Percentiles rank a stretch among this genome's conserved stretches.
Evolutionary conservation across 2,888 invertebrate genomes (phyloP).

Genomic region (Euplexia lucipara): DNA sequence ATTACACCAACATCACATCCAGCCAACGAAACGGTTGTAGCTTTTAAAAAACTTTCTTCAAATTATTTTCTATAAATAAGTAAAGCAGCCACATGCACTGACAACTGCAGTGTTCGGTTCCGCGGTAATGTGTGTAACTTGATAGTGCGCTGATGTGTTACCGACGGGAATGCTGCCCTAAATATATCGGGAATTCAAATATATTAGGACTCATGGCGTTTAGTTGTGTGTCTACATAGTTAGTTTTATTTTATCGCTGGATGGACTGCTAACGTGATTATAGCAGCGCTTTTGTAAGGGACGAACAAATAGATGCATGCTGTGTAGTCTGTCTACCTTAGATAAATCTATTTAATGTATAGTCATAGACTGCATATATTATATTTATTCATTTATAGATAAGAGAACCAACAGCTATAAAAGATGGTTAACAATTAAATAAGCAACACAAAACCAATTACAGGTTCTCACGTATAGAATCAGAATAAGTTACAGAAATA

Average conservation of each 20-base stretch:
- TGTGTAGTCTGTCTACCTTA: background rate
- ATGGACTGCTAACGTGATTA: background rate
- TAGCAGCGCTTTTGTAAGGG: background rate
- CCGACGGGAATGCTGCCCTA: conserved; percentile 40
- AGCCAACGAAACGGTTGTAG: background rate
- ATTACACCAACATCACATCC: background rate
- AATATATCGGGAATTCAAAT: conserved; percentile 44
- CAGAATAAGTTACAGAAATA: no score
- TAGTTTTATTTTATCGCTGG: conserved; percentile 8
- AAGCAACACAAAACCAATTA: no score
- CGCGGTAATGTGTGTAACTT: conserved; percentile 60
- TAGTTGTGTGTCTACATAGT: background rate
- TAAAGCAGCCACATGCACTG: conserved; percentile 43
- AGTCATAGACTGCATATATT: no score
- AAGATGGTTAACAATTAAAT: no score
- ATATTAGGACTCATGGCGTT: conserved; percentile 19
- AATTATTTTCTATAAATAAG: conserved; percentile 56
- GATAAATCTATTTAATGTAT: no score
- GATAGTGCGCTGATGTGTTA: conserved; percentile 42
- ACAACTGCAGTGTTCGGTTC: conserved; percentile 47
- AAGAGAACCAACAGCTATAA: no score
- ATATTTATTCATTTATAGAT: no score
- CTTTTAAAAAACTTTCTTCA: conserved; percentile 16
- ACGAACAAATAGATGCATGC: background rate
- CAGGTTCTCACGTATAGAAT: no score